phyloP scores from a whole-genome alignment of 2,113 vertebrate species.

The Chaetops frenatus region DNA sequence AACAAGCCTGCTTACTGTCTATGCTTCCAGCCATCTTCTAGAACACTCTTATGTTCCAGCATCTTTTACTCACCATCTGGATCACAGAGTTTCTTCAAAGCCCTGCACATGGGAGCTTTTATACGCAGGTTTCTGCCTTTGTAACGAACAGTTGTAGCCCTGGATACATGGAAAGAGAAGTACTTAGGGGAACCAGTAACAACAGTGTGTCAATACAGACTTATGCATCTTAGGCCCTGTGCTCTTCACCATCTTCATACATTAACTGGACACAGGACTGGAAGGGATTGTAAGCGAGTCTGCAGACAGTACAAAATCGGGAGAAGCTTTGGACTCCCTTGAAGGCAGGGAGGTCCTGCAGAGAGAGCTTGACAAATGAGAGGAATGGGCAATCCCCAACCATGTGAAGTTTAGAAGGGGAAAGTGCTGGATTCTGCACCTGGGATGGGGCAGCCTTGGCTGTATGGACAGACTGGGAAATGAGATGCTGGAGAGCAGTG shows the following conservation, averaged over 20 bases:
- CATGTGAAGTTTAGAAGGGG: neutral
- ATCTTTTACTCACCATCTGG: constrained; percentile 84
- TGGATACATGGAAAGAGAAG: constrained; percentile 43
- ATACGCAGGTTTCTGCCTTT: constrained; percentile 96
- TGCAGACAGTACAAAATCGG: neutral
- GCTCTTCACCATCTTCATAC: neutral
- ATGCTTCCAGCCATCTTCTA: neutral
- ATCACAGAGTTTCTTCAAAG: constrained; percentile 96
- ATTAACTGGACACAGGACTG: neutral
- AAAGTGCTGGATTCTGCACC: neutral
- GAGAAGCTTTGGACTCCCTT: neutral
- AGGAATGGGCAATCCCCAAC: neutral
- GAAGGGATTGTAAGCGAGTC: neutral
- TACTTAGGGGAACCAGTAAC: neutral
- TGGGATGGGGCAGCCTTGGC: neutral
- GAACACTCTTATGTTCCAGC: neutral
- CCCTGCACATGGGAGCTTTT: constrained; percentile 97
- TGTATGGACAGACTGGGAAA: neutral
- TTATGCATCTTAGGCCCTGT: neutral
- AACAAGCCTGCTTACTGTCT: neutral
- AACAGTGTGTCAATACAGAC: neutral
- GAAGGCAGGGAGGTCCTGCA: neutral
- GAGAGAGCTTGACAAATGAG: neutral
- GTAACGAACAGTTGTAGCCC: constrained; percentile 94
- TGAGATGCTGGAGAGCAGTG: neutral